A percentile compares a stretch with the other conserved stretches of the same genome.
Conservation (phyloP, 2,113 vertebrate species). For the Glaucidium brasilianum region DNA sequence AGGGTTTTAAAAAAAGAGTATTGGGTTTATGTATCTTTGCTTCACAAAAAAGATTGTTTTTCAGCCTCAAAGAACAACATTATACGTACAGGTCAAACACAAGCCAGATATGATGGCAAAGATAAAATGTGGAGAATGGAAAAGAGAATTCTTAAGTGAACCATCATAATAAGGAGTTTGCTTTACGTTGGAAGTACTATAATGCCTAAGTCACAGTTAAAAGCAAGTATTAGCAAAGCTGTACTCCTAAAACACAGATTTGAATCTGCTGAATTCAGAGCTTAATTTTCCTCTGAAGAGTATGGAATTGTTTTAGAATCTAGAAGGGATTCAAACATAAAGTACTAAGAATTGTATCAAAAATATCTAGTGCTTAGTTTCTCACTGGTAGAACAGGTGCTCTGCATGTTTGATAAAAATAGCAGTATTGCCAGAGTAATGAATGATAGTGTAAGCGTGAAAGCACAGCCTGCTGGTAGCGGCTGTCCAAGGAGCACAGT, state of each 20-base stretch:
- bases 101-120: neutral
- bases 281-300: neutral
- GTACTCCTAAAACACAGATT: neutral
- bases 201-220: neutral
- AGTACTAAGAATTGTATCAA: neutral
- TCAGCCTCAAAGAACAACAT: neutral
- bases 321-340: neutral
- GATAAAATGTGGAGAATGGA: neutral
- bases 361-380: neutral
- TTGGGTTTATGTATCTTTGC: neutral
- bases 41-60: neutral
- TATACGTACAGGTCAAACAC: accelerated
- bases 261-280: neutral
- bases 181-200: neutral
- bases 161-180: neutral
- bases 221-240: neutral
- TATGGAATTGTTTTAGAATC: neutral
- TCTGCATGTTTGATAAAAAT: neutral
- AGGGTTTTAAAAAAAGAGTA: neutral
- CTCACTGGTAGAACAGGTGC: neutral
- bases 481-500: accelerated
- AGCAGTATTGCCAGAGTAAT: neutral
- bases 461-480: neutral
- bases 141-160: neutral
- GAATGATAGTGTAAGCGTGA: too few relatives aligned